Conservation (phyloP, 2,113 vertebrate genomes). For the Otus sunia region DNA sequence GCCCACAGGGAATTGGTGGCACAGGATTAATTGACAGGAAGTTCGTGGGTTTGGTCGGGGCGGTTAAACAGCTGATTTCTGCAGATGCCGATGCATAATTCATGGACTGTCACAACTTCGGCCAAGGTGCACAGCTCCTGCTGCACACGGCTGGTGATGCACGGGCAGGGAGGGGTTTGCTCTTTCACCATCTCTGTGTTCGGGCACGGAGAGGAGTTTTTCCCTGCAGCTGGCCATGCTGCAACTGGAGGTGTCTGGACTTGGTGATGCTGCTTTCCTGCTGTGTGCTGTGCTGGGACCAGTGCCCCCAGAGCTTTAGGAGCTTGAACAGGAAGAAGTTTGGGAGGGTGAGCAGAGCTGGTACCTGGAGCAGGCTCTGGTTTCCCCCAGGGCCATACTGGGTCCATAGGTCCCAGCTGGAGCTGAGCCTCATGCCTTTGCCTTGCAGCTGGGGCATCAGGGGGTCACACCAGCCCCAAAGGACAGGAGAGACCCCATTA, state of each 20-base stretch:
- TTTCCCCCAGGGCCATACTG: not conserved
- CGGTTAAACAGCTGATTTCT: not conserved
- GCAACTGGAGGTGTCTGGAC: rapidly evolving
- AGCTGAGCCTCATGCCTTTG: not conserved
- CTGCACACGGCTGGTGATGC: not conserved
- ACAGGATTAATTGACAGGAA: not conserved
- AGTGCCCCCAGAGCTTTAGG: not conserved
- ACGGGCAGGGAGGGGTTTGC: not conserved
- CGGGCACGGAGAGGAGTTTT: not conserved
- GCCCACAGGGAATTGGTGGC: not conserved
- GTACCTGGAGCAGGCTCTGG: not conserved
- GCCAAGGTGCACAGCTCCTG: not conserved
- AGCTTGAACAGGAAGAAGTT: not conserved
- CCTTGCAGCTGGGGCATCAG: not conserved
- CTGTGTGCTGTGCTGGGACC: not conserved
- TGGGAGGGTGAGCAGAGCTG: not conserved
- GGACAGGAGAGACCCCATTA: not conserved
- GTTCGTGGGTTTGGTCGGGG: not conserved
- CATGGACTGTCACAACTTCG: not conserved
- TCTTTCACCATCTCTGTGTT: not conserved
- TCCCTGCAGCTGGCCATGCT: rapidly evolving
- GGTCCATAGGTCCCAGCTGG: not conserved
- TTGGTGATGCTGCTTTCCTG: not conserved
- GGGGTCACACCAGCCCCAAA: rapidly evolving
- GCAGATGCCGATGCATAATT: not conserved